Base-by-base conservation (phyloP, 2,888 invertebrate species). In the Lysandra bellargus region DNA sequence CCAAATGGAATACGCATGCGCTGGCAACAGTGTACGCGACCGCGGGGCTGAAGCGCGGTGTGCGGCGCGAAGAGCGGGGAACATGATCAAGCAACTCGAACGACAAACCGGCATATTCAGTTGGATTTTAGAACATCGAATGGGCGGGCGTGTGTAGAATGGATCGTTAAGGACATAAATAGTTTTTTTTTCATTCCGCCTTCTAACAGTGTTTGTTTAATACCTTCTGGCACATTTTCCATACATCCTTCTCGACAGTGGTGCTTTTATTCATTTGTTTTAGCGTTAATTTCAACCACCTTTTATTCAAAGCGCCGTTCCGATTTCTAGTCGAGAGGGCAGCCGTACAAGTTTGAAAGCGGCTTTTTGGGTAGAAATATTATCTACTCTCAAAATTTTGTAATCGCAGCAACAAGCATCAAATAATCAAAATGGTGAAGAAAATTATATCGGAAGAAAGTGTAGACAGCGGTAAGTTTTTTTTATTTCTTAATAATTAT, bases 171-270 rank as follows among this genome's bases (percentile, higher is more conserved):
- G 85, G 88, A 92, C 94, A 95, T 91, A 95, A 95, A 93, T 94
- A 95, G 95, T 95, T 92, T 92, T 57, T 93, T 93, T 95, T 95
- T 93, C 90, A 95, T 92, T 93, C 93, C 95, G 95, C 91, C 93
- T 94, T 94, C 93, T 92, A 92, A 82, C 90, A 93, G 94, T 94
- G 94, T 93, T 94, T 94, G 92, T 94, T 85, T 85, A 84, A 91
- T 90, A 90, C 91, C 91, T 90, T 93, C 90, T 88, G 91, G 89
- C 90, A 92, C 87, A 92, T 85, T 92, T 89, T 90, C 88, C 89
- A 88, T 88, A 88, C 88, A 92, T 92, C 92, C 92, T 94, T 93
- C 92, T 94, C 93, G 92, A 91, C 87, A 78, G 91, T 90, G 92
- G 94, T 94, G 94, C 92, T 92, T 90, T 85, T 84, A 82, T 87